Base-by-base conservation (phyloP, 2,888 invertebrate genomes). In the Palloptera scutellata region DNA sequence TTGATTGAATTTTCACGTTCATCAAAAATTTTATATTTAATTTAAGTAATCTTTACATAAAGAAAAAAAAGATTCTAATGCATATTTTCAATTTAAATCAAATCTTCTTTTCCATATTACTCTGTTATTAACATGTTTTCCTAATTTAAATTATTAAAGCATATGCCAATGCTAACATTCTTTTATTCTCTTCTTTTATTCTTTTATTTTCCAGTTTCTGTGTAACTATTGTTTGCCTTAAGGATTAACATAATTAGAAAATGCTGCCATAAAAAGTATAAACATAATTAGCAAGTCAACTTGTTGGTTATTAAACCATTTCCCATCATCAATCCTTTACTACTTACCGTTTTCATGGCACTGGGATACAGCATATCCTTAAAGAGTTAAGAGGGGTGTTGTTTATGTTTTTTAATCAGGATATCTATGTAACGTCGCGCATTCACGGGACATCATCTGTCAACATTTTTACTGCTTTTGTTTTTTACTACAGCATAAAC, bases 381-480 rank as follows among this genome's bases (percentile, higher is more conserved):
- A 78, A 79, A 76, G 80, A 77, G 77, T 79, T 76, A 75, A 68
- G 64, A 30, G 30, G 30, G 30, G 2, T 30, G 30, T 30, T 30
- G 43, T 70, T 79, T 76, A 75, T 30, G 6, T 77, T 77, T 79
- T 76, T 77, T 77, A 78, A 77, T 80, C 75, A 75, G 74, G 74
- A 73, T 80, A 79, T 79, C 79, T 76, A 77, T 72, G 75, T 68
- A 58, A 30, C 30, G 30, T 6, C 30, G 6, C 6, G 3, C 30
- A 30, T 30, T 58, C n/a, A 12, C 57, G 42, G 67, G 51, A 64
- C 70, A 72, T 80, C 79, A 80, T 77, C 79, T 79, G 81, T 79
- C 79, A 75, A 75, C 79, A 80, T 79, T 79, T 68, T 73, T 51
- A 48, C 30, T 42, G 51, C 41, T 54, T 45, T 20, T 48, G 51